phyloP scores from a whole-genome alignment of 2,113 vertebrate species.

The Theristicus caerulescens region DNA sequence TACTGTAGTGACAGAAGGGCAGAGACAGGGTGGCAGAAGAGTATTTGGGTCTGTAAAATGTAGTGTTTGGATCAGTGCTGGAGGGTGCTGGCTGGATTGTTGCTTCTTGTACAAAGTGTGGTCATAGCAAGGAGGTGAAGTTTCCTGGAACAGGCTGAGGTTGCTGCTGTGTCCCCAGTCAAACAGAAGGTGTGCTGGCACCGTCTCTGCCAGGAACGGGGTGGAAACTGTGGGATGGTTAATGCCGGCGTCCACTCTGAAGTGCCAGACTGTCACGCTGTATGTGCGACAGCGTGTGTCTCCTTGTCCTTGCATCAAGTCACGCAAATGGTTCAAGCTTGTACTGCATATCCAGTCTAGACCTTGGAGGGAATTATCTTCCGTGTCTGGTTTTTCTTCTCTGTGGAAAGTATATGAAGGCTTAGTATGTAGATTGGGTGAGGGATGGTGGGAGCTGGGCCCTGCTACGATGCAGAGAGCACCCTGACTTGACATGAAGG shows the following conservation, averaged over 20 bases:
- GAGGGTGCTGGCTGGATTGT: neutral
- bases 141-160: neutral
- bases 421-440: rapidly evolving
- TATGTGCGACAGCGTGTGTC: rapidly evolving
- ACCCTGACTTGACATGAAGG: no score
- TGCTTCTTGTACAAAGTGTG: neutral
- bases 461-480: neutral
- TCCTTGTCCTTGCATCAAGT: neutral
- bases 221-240: neutral
- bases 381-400: rapidly evolving
- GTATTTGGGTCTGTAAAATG: neutral
- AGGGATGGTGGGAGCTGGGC: neutral
- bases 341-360: neutral
- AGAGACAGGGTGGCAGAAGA: neutral
- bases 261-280: neutral
- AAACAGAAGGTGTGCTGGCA: neutral
- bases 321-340: neutral
- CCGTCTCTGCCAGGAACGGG: neutral
- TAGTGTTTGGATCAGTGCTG: neutral
- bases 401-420: neutral
- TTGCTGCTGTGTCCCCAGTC: neutral
- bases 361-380: neutral
- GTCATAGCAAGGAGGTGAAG: neutral
- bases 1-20: neutral
- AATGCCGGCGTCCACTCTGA: rapidly evolving